Conservation (phyloP, 2,113 vertebrate species). For the Tetraodon nigroviridis region DNA sequence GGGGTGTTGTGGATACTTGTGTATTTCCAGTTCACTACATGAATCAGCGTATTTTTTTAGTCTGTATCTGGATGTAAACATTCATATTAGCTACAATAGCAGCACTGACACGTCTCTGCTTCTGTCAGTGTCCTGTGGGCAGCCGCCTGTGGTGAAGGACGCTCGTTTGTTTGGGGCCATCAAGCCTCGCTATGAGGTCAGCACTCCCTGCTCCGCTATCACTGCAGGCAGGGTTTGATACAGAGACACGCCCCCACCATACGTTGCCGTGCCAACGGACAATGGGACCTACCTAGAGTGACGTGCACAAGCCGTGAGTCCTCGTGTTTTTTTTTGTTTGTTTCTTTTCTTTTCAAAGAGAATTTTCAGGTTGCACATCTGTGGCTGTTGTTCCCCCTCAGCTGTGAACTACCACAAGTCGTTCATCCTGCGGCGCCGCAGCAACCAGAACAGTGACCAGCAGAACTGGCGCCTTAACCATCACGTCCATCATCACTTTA, state of each 20-base stretch:
- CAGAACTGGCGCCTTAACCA: conserved; percentile 53
- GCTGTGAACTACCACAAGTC: conserved; percentile 88
- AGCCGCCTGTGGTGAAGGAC: conserved; percentile 87
- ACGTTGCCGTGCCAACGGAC: conserved; percentile 84
- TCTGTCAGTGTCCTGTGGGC: conserved; percentile 83
- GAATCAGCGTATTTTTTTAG: no score
- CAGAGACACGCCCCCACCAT: conserved; percentile 89
- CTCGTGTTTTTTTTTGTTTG: no score
- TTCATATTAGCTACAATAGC: no score
- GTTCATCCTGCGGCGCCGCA: conserved; percentile 75
- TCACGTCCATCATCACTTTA: conserved; percentile 20
- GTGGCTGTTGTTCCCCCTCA: conserved; percentile 53
- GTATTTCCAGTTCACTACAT: no score
- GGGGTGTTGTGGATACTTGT: no score
- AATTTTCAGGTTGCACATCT: background rate
- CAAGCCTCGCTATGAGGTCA: conserved; percentile 90
- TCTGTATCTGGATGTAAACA: no score
- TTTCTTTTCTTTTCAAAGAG: no score
- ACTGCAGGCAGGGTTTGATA: conserved; percentile 91
- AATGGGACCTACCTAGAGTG: conserved; percentile 89
- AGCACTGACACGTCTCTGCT: background rate
- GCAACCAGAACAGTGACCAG: conserved; percentile 70
- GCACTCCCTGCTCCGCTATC: conserved; percentile 88
- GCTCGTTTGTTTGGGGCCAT: conserved; percentile 85
- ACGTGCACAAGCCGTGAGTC: conserved; percentile 91